Evolutionary conservation across 1,140 invertebrate species (phyloP).

Genomic region (Drosophila tropicalis): DNA sequence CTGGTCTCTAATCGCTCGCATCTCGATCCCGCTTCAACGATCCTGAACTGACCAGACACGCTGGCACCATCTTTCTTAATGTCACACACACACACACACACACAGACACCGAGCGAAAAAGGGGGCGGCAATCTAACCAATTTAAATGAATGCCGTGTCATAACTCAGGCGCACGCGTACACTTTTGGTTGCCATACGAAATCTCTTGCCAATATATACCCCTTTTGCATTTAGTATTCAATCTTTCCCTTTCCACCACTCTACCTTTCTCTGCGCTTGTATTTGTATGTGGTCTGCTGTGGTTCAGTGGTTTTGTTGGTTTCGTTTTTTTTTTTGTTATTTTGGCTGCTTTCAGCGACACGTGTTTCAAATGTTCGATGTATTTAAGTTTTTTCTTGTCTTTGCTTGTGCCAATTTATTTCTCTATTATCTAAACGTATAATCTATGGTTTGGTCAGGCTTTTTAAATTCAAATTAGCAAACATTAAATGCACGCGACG

Average conservation of each 20-base stretch:
- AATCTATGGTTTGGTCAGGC: constrained; percentile 72
- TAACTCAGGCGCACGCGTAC: constrained; percentile 75
- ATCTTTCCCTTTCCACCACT: constrained; percentile 59
- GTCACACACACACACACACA: constrained; percentile 28
- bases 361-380: constrained; percentile 75
- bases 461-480: constrained; percentile 80
- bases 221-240: constrained; percentile 65
- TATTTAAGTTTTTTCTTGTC: constrained; percentile 46
- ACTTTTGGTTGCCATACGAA: constrained; percentile 51
- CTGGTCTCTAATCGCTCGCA: constrained; percentile 44
- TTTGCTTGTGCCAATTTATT: constrained; percentile 75
- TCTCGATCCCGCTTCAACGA: constrained; percentile 51
- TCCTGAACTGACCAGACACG: constrained; percentile 64
- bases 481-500: constrained; percentile 74
- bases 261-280: constrained; percentile 28
- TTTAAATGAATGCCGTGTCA: constrained; percentile 52
- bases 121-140: constrained; percentile 29
- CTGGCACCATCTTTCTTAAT: constrained; percentile 60
- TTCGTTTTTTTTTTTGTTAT: constrained; percentile 41
- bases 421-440: constrained; percentile 74
- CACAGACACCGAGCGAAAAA: background rate
- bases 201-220: constrained; percentile 33
- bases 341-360: constrained; percentile 63
- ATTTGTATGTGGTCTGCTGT: constrained; percentile 19
- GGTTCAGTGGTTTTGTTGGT: constrained; percentile 24